Percentiles rank a stretch among this genome's conserved stretches.
Evolutionary conservation across 2,888 invertebrate species (phyloP).

Genomic region (Stegana nigrithorax): DNA sequence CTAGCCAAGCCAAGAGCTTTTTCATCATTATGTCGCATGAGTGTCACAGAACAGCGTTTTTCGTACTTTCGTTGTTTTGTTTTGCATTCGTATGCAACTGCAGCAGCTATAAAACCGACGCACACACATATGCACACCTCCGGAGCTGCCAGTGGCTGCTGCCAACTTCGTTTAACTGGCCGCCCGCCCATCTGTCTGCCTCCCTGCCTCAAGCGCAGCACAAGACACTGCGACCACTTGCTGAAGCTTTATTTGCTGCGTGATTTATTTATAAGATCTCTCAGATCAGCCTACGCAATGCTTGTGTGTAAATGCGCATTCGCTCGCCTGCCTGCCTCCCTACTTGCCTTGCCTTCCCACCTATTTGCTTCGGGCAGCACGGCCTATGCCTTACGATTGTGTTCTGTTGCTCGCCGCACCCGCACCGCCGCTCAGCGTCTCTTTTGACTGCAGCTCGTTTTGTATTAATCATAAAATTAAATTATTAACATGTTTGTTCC

Average conservation of each 20-base stretch:
- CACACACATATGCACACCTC: neutral
- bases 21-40: constrained; percentile 18
- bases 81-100: neutral
- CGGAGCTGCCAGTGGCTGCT: too few species aligned
- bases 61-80: neutral
- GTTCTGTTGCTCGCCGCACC: neutral
- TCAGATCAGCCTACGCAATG: constrained; percentile 19
- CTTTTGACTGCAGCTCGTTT: constrained; percentile 42
- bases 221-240: constrained; percentile 48
- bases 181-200: neutral
- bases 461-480: constrained; percentile 60
- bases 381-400: too few species aligned
- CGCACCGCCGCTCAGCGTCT: neutral
- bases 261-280: constrained; percentile 55
- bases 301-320: too few species aligned
- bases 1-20: neutral
- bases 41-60: constrained; percentile 12
- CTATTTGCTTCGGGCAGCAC: too few species aligned
- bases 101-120: neutral
- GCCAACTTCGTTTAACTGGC: constrained; percentile 4
- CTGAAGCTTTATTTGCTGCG: constrained; percentile 63
- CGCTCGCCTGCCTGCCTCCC: neutral
- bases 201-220: neutral
- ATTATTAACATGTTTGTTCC: constrained; percentile 61
- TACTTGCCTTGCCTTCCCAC: neutral